phyloP scores from a whole-genome alignment of 2,113 vertebrate genomes.

The Edolisoma coerulescens region DNA sequence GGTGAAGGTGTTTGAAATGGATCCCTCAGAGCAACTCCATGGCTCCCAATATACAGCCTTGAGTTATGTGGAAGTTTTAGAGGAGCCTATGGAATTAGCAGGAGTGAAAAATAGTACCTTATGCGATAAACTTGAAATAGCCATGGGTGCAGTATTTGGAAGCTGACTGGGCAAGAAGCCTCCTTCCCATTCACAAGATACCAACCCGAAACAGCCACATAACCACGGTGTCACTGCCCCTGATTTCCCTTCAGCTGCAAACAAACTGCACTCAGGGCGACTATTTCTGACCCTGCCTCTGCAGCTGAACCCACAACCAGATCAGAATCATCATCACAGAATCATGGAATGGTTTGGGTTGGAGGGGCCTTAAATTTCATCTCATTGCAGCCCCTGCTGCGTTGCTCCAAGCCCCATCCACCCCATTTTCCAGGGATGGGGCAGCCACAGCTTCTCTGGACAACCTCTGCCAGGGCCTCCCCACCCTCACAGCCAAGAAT shows the following conservation, averaged over 20 bases:
- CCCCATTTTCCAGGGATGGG: neutral
- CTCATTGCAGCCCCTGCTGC: neutral
- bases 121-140: conserved; percentile 43
- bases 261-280: neutral
- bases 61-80: neutral
- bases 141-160: neutral
- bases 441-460: neutral
- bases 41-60: neutral
- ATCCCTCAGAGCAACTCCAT: neutral
- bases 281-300: neutral
- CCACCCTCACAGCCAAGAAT: neutral
- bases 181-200: conserved; percentile 1
- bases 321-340: neutral
- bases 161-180: neutral
- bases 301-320: neutral
- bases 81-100: conserved; percentile 2
- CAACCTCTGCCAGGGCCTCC: neutral
- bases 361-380: neutral
- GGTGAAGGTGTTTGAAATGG: neutral
- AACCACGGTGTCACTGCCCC: neutral
- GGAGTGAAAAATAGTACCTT: conserved; percentile 10
- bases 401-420: accelerated
- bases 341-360: too few relatives aligned
- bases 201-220: neutral
- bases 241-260: neutral